phyloP scores from a whole-genome alignment of 92 coral and sea anemone genomes.

The Porites divaricata region DNA sequence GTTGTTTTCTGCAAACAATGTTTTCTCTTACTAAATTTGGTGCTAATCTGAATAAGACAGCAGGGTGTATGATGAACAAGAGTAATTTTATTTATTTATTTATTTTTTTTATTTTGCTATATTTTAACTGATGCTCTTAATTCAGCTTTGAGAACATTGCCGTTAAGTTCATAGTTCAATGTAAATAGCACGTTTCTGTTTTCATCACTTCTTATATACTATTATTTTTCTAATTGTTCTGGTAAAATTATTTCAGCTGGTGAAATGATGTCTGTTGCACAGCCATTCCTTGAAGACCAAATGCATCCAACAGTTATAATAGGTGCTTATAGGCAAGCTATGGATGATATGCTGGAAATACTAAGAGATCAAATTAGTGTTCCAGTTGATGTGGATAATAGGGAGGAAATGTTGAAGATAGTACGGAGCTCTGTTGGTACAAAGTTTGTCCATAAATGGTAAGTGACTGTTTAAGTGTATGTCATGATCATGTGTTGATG shows the following conservation, averaged over 20 bases:
- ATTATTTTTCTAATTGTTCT: background rate
- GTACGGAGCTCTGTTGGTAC: constrained; percentile 97
- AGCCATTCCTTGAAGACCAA: constrained; percentile 91
- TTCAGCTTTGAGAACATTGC: too few species aligned
- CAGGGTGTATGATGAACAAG: too few species aligned
- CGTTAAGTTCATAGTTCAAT: too few species aligned
- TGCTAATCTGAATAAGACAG: too few species aligned
- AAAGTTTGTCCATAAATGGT: constrained; percentile 97
- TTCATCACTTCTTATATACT: too few species aligned
- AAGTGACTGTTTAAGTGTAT: background rate
- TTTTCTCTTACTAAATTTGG: too few species aligned
- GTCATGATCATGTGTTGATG: background rate
- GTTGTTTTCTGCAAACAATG: too few species aligned
- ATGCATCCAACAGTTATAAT: constrained; percentile 97
- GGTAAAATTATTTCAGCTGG: constrained; percentile 74
- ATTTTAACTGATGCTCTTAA: too few species aligned
- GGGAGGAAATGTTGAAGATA: constrained; percentile 95
- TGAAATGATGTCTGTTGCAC: constrained; percentile 99
- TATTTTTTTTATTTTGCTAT: too few species aligned
- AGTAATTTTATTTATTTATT: too few species aligned
- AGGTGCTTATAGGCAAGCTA: constrained; percentile 91
- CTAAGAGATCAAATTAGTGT: constrained; percentile 88
- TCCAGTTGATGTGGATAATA: constrained; percentile 92
- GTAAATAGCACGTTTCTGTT: too few species aligned
- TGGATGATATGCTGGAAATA: constrained; percentile 93